Base-by-base conservation (phyloP, 2,888 invertebrate species). In the Chymomyza procnemis region DNA sequence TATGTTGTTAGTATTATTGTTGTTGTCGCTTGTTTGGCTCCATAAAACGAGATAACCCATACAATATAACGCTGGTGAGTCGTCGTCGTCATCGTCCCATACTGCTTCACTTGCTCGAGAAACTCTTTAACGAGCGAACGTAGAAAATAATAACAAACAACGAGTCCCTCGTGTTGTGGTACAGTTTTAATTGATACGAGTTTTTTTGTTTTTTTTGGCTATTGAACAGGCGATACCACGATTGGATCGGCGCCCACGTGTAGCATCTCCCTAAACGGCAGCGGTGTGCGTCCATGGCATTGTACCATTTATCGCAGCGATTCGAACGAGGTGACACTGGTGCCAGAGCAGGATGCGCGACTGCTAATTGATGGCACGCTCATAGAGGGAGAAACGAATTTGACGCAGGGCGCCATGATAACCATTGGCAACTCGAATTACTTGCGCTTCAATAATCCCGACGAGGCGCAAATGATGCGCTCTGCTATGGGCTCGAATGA, bases 371-470 rank as follows among this genome's bases (percentile, higher is more conserved):
- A 97, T 92, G 96, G 96, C 14, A 90, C 93, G 56, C 92, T 93
- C 21, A 93, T 96, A 66, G 93, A 93, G 74, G 93, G 93, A 77
- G 95, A 97, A 50, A 94, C 95, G 3, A 92, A 96, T 79, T 92
- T 97, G 56, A 94, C 94, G 12, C 97, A 97, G 93, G 97, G 97
- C 86, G 96, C 96, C 89, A 97, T 97, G 96, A 92, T 97, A 74
- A 97, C 96, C 61, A 95, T 98, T 80, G 97, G 97, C 30, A 94
- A 97, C 60, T 96, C 97, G 61, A 97, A 96, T 91, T 97, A 96
- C 91, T 94, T 97, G 91, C 95, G 97, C 52, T 97, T 97, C 92
- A 97, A 97, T 91, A 96, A 97, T 90, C 97, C 97, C 0, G 95
- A 95, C 62, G 97, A 97, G 89, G 97, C 97, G 4, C 94, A 95